Evolutionary conservation across 1,140 invertebrate genomes (phyloP).

Genomic region (Eubasilissa regina): DNA sequence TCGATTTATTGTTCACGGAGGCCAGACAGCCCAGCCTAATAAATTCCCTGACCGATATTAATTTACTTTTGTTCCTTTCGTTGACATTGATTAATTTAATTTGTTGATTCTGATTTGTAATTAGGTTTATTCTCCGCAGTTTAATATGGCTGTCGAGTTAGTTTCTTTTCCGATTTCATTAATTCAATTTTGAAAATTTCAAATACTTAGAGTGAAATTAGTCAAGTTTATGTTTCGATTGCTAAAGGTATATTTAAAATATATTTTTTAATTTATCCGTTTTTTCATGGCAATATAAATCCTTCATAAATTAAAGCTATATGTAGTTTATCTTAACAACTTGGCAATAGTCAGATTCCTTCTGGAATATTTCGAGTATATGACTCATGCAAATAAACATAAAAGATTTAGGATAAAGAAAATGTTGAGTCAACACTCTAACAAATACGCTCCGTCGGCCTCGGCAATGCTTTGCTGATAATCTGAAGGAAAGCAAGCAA

Average conservation of each 20-base stretch:
- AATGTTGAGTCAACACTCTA: conserved; percentile 50
- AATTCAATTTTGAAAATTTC: too few species aligned
- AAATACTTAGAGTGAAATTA: neutral
- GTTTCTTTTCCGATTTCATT: neutral
- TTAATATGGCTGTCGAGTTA: neutral
- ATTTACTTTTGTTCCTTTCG: conserved; percentile 23
- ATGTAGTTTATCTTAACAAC: neutral
- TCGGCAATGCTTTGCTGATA: conserved; percentile 35
- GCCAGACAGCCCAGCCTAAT: neutral
- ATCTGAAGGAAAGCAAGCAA: conserved; percentile 55
- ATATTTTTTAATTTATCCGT: neutral
- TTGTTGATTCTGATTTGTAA: conserved; percentile 22
- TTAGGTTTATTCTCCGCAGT: conserved; percentile 10
- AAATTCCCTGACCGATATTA: conserved; percentile 29
- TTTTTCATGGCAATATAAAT: neutral
- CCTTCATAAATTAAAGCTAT: neutral
- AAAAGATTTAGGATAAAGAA: conserved; percentile 39
- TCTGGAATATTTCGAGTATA: neutral
- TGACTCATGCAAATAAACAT: conserved; percentile 31
- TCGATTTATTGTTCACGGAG: conserved; percentile 21
- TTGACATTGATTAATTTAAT: conserved; percentile 40
- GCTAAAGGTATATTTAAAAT: neutral
- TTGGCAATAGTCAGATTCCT: conserved; percentile 4
- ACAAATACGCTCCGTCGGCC: conserved; percentile 30
- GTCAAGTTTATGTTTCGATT: neutral